Percentiles rank a stretch among this genome's conserved stretches.
These are phyloP conservation scores for Ailurus styani DNA, from an alignment of 2,113 vertebrate species.

Conservation along the genomic window DNA sequence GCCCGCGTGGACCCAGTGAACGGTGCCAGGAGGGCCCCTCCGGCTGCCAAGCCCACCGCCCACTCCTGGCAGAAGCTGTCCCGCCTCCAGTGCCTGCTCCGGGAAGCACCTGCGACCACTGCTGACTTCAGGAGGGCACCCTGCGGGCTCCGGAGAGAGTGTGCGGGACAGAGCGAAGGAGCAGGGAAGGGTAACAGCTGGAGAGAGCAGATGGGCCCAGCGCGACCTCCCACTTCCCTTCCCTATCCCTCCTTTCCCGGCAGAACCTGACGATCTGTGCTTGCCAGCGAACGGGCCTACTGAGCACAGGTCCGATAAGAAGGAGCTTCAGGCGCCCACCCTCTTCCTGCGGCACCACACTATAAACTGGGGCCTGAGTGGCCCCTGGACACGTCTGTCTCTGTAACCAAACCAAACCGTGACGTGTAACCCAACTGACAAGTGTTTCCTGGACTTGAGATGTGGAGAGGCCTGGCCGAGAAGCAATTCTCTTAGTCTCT, in stretches of 20 bases:
- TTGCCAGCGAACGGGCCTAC: background rate
- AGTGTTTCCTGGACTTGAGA: background rate
- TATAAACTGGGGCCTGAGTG: background rate
- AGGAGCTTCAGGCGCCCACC: fast-evolving
- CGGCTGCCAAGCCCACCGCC: background rate
- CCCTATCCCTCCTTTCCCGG: background rate
- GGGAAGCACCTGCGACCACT: background rate
- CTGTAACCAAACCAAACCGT: background rate
- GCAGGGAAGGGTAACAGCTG: background rate
- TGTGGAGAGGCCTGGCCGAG: background rate
- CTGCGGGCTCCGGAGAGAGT: background rate
- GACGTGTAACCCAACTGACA: background rate
- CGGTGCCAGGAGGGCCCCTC: background rate
- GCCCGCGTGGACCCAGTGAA: too few relatives aligned
- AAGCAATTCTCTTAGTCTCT: background rate
- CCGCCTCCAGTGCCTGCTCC: background rate
- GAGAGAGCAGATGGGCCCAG: background rate
- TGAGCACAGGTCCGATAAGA: background rate
- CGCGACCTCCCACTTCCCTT: background rate
- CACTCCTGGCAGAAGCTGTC: background rate
- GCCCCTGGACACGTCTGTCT: background rate
- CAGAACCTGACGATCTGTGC: background rate
- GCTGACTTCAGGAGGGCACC: background rate
- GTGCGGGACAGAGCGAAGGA: background rate
- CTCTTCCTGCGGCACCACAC: background rate